Evolutionary conservation across 2,888 invertebrate species (phyloP), one percentile per base, ranked within the genome.

Genomic region (Drosophila suboccidentalis): DNA sequence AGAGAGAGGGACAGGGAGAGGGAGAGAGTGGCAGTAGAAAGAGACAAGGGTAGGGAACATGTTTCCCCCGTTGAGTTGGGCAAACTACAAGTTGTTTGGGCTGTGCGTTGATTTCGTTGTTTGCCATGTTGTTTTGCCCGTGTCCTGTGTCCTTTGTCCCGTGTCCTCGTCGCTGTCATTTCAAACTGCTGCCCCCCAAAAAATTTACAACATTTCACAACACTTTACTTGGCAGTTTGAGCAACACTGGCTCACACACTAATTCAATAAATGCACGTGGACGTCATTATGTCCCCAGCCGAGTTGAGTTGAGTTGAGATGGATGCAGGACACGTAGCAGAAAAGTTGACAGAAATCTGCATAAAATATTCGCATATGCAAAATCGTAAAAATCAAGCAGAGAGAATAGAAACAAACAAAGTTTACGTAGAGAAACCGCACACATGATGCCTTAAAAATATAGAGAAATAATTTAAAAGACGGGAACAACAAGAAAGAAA

Each of bases 341-440:
- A 75, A 78, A 90, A 87, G 80, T 89, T 89, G 85, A 89, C 85
- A 87, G 89, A 87, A 85, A 85, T 89, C 85, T 85, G 90, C 85
- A 85, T 85, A 89, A 85, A 87, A 85, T 89, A 85, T 85, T 87
- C 88, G 74, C 86, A 89, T 89, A 89, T 86, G 83, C 87, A 83
- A 88, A 79, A 75, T 39, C 50, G n/a, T 54, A 71, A 82, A 85
- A 77, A 65, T 32, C 13, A 50, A 71, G 17, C 46, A 22, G 66
- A 29, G 38, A 51, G 26, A 59, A 76, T 32, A 63, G 8, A 26
- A 10, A 22, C 15, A 15, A 17, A 49, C 36, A 62, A 51, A 2
- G 17, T 3, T 36, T 1, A 13, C 13, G 1, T 3, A 8, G 13
- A 8, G 1, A 13, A 13, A 3, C 8, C 44, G 8, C 13, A 22